Evolutionary conservation across 2,797 vertebrate genomes (phyloP).

Genomic region (Staurois parvus): DNA sequence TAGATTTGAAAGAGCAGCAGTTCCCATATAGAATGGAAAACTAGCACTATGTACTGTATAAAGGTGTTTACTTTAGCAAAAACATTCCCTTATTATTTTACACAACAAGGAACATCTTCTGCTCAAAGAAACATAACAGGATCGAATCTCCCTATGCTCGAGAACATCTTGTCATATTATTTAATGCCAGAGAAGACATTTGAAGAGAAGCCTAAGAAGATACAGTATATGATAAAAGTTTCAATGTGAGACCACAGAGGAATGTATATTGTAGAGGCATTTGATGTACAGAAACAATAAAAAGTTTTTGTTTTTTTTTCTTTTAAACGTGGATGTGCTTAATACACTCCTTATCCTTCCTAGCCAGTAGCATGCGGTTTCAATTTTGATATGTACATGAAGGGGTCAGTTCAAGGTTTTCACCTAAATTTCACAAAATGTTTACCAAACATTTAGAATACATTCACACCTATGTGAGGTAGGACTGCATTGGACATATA

Average conservation of each 20-base stretch:
- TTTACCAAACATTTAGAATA: too few relatives aligned
- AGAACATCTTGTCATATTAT: slow-evolving; percentile 52
- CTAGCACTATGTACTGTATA: slow-evolving; percentile 25
- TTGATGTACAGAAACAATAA: neutral
- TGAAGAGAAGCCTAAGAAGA: slow-evolving; percentile 16
- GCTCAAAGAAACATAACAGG: neutral
- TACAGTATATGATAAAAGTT: slow-evolving; percentile 24
- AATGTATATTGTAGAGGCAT: neutral
- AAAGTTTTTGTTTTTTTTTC: neutral
- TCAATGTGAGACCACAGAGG: slow-evolving; percentile 41
- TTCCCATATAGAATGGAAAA: slow-evolving; percentile 12
- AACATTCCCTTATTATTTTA: slow-evolving; percentile 53
- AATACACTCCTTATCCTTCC: too few relatives aligned
- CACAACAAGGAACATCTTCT: slow-evolving; percentile 57
- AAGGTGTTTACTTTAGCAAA: slow-evolving; percentile 47
- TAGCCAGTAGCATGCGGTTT: too few relatives aligned
- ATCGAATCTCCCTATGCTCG: slow-evolving; percentile 4
- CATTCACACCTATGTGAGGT: too few relatives aligned
- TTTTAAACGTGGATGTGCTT: too few relatives aligned
- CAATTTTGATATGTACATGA: too few relatives aligned
- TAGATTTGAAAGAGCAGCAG: slow-evolving; percentile 13
- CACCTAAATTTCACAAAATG: too few relatives aligned
- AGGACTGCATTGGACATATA: too few relatives aligned
- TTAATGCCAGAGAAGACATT: slow-evolving; percentile 35
- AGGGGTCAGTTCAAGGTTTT: too few relatives aligned